These are phyloP conservation scores for Climacteris rufus DNA, from an alignment of 2,113 vertebrate species.

Conservation along the genomic window DNA sequence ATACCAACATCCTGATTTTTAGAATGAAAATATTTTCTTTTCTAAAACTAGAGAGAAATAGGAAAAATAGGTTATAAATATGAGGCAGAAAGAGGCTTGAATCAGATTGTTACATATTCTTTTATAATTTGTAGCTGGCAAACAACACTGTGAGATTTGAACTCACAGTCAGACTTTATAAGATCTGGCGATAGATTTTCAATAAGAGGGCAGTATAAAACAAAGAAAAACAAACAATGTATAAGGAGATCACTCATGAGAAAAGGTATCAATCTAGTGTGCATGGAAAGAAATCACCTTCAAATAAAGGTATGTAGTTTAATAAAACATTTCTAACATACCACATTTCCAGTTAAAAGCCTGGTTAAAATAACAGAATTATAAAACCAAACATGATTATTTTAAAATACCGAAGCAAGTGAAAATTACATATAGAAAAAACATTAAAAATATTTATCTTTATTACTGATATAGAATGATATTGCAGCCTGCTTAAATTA, in stretches of 20 bases:
- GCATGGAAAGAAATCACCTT: neutral
- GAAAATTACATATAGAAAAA: neutral
- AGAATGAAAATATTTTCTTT: neutral
- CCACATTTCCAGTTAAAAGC: accelerated
- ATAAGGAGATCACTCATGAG: neutral
- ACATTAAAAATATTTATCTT: neutral
- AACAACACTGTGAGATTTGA: neutral
- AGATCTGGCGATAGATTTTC: neutral
- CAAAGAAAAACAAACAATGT: neutral
- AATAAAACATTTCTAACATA: neutral
- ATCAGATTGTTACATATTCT: neutral
- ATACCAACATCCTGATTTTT: neutral
- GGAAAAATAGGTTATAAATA: neutral
- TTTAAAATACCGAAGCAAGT: neutral
- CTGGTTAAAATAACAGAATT: neutral
- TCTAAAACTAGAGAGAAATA: neutral
- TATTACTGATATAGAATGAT: neutral
- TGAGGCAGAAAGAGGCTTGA: neutral
- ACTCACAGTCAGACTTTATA: neutral
- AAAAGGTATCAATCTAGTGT: neutral
- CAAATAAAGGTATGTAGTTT: neutral
- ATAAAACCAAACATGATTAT: neutral
- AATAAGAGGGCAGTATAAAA: neutral
- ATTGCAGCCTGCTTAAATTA: neutral
- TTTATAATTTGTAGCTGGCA: neutral